Percentiles rank a stretch among this genome's conserved stretches.
Conservation (phyloP, 2,888 invertebrate species). For the Dexiosoma caninum region DNA sequence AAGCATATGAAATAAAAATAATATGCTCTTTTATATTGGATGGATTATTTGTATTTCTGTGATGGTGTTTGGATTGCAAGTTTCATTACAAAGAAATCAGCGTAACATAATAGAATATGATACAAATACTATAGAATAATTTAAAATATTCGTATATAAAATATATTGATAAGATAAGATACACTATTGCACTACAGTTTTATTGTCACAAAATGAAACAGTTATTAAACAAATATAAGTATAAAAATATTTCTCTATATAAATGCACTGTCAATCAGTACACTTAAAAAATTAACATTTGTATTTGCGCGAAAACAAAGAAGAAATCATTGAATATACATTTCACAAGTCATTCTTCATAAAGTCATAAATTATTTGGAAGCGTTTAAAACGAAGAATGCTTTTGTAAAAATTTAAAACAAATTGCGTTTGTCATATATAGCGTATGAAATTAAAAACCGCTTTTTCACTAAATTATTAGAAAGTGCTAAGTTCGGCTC, state of each 20-base stretch:
- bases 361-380: too few species aligned
- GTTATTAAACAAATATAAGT: not conserved
- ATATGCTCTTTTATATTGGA: slow-evolving; percentile 32
- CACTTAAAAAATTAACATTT: slow-evolving; percentile 35
- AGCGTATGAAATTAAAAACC: too few species aligned
- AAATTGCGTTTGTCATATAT: too few species aligned
- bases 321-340: not conserved
- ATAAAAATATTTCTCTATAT: slow-evolving; percentile 26
- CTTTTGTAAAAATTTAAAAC: too few species aligned
- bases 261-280: slow-evolving; percentile 46
- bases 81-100: slow-evolving; percentile 16
- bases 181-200: slow-evolving; percentile 41
- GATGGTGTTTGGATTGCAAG: slow-evolving; percentile 54
- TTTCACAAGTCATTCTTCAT: not conserved
- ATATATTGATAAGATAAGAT: not conserved
- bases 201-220: slow-evolving; percentile 6
- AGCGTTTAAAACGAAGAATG: too few species aligned
- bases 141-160: too few species aligned
- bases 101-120: slow-evolving; percentile 18
- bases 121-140: not conserved
- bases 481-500: too few species aligned
- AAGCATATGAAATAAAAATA: not conserved
- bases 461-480: too few species aligned
- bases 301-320: not conserved
- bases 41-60: slow-evolving; percentile 49